Evolutionary conservation across 2,113 vertebrate species (phyloP), one percentile per base, ranked within the genome.

Genomic region (Odobenus rosmarus): DNA sequence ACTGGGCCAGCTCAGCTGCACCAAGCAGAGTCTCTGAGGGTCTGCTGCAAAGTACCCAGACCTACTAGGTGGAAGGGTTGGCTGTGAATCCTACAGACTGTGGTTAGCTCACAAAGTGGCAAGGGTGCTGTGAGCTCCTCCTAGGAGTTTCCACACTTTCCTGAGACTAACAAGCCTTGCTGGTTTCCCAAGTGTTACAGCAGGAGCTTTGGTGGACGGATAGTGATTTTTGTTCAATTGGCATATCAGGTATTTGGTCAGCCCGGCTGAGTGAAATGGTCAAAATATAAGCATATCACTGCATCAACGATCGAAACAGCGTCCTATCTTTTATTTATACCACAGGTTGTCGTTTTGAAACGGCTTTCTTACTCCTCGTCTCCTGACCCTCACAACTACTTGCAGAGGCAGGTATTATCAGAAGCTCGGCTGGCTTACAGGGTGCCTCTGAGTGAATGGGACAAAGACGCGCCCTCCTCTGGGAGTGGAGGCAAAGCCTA

Each of bases 41-140:
- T 31, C 59, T 79, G 12, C 36, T 21, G 26, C 51, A 7, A 55
- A 80, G 36, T 3, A 3, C 77, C 21, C 42, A 6, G 26, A 31
- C 31, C 33, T 2, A 7, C 1, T 18, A 12, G 26, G 0, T 23
- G 31, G 18, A 59, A 72, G 46, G 6, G 51, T 72, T 15, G 5
- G 24, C 33, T 26, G 4, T 12, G 23, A 1, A 3, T 9, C 24
- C n/a, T 1, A 23, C 5, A 55, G 46, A 31, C 15, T 0, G 0
- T 0, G 4, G 55, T 2, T 4, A 9, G 39, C 26, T 62, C 19
- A 4, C 6, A 0, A 4, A 72, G 46, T 2, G 18, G 24, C 19
- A 9, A 28, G 12, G 33, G 4, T 0, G 7, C 2, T 1, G 33
- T 12, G 53, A 31, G 10, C 77, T 28, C 0, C 77, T 33, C 0